Base-by-base conservation (phyloP, 2,888 invertebrate genomes). In the Drosophila acutilabella region DNA sequence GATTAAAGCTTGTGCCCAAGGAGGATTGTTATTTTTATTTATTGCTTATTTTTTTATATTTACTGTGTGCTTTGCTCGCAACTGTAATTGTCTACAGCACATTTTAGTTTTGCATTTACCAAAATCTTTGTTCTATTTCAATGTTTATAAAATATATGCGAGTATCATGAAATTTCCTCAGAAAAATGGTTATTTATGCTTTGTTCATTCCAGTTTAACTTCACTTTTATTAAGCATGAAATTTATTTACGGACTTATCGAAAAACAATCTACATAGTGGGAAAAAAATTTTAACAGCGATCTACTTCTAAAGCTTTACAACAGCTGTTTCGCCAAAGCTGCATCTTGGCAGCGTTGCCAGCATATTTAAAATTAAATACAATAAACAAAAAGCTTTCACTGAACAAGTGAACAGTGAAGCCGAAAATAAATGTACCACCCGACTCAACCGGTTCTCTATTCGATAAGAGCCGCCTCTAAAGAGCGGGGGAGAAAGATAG, bases 1-100 rank as follows among this genome's bases (percentile, higher is more conserved):
- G 53, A 23, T 57, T 16, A 16, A 41, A 66, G 60, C 65, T 20
- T 59, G 56, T 33, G 41, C 50, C 75, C 64, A 70, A 78, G 78
- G 78, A 67, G 30, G 33, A n/a, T 8, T 18, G 23, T 57, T 47
- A 16, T 45, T 51, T 26, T 56, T 47, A 20, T 41, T 40, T n/a
- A n/a, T n/a, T 36, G 26, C 18, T 20, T 56, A 41, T 8, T 0
- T 58, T 59, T 44, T 14, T 48, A 50, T 38, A 7, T 36, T 10
- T 26, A 33, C 1, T 18, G 13, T 44, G 10, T 16, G 11, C 1
- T 33, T 30, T 38, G 1, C 10, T 50, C 11, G 36, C 38, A 42
- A 45, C 40, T 44, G 16, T 40, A 30, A 6, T 7, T 3, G n/a
- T 10, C 33, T 10, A 36, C 36, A 13, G 18, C 10, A 14, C 10